phyloP scores from a whole-genome alignment of 2,888 invertebrate genomes.

The Xylophagus ater region DNA sequence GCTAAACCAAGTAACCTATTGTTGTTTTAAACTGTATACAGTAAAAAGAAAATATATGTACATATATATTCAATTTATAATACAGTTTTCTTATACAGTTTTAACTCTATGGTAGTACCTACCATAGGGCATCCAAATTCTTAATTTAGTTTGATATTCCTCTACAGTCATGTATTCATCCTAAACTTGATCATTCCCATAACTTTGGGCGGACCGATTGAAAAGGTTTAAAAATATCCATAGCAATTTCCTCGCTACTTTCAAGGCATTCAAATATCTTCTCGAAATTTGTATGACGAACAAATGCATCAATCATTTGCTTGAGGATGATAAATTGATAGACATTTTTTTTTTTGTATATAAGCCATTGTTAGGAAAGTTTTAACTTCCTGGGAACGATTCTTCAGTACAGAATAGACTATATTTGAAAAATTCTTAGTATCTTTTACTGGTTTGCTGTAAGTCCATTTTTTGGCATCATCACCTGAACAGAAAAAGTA shows the following conservation, averaged over 20 bases:
- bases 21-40: no score
- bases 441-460: slow-evolving; percentile 18
- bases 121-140: no score
- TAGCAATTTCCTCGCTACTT: slow-evolving; percentile 15
- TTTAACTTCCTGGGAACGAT: slow-evolving; percentile 37
- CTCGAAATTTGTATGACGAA: slow-evolving; percentile 55
- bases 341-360: slow-evolving; percentile 60
- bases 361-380: slow-evolving; percentile 52
- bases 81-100: no score
- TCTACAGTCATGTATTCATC: slow-evolving; percentile 59
- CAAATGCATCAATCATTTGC: slow-evolving; percentile 65
- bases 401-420: slow-evolving; percentile 58
- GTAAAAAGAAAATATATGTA: no score
- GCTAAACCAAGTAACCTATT: no score
- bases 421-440: slow-evolving; percentile 69
- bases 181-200: slow-evolving; percentile 77
- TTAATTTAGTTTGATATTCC: slow-evolving; percentile 59
- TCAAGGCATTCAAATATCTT: slow-evolving; percentile 43
- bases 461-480: slow-evolving; percentile 33
- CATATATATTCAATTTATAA: no score
- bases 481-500: slow-evolving; percentile 31
- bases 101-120: no score
- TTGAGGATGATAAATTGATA: slow-evolving; percentile 65
- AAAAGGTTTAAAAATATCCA: slow-evolving; percentile 43
- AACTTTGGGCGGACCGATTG: slow-evolving; percentile 81